Evolutionary conservation across 2,888 invertebrate species (phyloP), one percentile per base, ranked within the genome.

Genomic region (Andrena praecox): DNA sequence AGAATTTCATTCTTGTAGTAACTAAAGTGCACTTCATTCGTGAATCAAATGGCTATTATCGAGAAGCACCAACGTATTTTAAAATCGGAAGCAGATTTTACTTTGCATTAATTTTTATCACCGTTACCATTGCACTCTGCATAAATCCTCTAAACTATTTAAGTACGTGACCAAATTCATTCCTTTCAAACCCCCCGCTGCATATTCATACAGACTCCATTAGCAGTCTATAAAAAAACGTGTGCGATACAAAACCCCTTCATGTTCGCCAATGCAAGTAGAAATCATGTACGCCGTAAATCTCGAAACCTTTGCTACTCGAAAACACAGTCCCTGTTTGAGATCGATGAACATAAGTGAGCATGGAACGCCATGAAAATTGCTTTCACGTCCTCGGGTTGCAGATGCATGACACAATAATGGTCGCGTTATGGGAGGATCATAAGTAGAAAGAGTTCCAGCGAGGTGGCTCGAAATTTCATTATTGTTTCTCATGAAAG

Each of bases 401-500:
- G 79, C 76, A 76, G 67, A 64, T 77, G 79, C 86, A 68, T 82
- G 86, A 85, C 56, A 82, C 77, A 85, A 85, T 85, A 85, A 85
- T 82, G 85, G 82, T 85, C 77, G 68, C 62, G 64, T 59, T 60
- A 59, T 5, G 50, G 50, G 7, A 24, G 20, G 56, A 10, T 16
- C 8, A 20, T 33, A 56, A 59, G 62, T 48, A 59, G 48, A 63
- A 78, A 74, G 20, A 6, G 33, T 60, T 56, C 64, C 48, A 66
- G 16, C 56, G 64, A 31, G 16, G 52, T n/a, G 29, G 2, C 63
- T 62, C 50, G 68, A 68, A 68, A 82, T 76, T 78, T 75, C 52
- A 67, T 54, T 29, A 77, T 59, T 31, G 75, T 80, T 84, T 85
- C 86, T 84, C 81, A 90, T 82, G 86, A 88, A 90, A 88, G 82